A percentile compares a stretch with the other conserved stretches of the same genome.
phyloP scores from a whole-genome alignment of 92 coral and sea anemone species.

The Paragorgia papillata region DNA sequence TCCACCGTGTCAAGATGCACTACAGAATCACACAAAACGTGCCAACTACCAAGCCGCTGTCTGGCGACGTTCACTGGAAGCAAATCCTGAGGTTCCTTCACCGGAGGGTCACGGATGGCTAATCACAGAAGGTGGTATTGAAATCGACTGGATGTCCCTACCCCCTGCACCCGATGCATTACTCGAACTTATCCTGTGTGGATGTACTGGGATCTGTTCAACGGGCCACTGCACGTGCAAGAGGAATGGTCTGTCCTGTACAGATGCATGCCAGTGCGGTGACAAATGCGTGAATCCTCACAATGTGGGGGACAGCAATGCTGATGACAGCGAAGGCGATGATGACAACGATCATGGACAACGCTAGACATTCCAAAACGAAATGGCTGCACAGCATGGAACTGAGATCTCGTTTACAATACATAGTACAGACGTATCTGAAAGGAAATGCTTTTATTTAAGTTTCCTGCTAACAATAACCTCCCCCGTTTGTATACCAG shows the following conservation, averaged over 20 bases:
- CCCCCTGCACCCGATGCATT: slow-evolving; percentile 68
- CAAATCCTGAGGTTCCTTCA: not conserved
- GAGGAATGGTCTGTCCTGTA: not conserved
- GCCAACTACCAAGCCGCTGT: slow-evolving; percentile 58
- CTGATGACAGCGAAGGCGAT: too few species aligned
- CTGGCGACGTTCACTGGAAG: slow-evolving; percentile 52
- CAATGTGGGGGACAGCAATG: too few species aligned
- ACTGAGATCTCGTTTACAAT: too few species aligned
- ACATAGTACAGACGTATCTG: too few species aligned
- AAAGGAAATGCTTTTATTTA: too few species aligned
- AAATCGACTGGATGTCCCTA: slow-evolving; percentile 70
- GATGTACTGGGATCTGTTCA: slow-evolving; percentile 50
- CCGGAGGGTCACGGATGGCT: slow-evolving; percentile 48
- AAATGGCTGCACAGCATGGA: too few species aligned
- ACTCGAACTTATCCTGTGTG: slow-evolving; percentile 60
- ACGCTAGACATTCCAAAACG: too few species aligned
- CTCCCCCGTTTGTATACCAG: too few species aligned
- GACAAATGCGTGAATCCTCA: too few species aligned
- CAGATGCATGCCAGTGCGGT: slow-evolving; percentile 14
- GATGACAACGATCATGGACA: too few species aligned
- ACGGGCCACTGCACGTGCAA: slow-evolving; percentile 58
- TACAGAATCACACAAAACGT: slow-evolving; percentile 48
- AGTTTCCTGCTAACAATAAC: too few species aligned
- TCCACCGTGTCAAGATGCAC: slow-evolving; percentile 58
- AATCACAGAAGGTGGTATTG: slow-evolving; percentile 38